phyloP scores from a whole-genome alignment of 2,113 vertebrate species.

The Orycteropus afer region DNA sequence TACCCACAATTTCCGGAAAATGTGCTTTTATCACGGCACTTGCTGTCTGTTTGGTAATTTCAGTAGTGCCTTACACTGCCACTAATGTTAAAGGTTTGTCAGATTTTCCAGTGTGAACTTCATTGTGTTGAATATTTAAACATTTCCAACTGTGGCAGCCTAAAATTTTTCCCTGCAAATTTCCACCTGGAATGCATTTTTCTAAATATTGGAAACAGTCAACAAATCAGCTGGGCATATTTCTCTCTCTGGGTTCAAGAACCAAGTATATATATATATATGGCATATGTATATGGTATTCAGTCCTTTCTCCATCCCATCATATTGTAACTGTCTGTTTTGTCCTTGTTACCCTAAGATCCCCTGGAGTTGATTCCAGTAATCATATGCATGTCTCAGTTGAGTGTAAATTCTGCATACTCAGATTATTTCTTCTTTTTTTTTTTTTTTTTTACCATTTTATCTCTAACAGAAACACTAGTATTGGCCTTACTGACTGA shows the following conservation, averaged over 20 bases:
- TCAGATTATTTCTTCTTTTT: no score
- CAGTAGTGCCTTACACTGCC: not conserved
- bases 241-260: not conserved
- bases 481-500: no score
- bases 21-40: constrained; percentile 45
- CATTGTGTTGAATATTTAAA: constrained; percentile 68
- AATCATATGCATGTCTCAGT: no score
- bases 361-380: no score
- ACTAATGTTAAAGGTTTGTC: constrained; percentile 53
- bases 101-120: constrained; percentile 55
- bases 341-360: no score
- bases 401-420: no score
- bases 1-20: constrained; percentile 47
- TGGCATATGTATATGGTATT: no score
- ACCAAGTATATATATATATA: constrained; percentile 7
- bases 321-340: no score
- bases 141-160: constrained; percentile 60
- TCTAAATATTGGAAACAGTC: constrained; percentile 52
- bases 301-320: no score
- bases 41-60: constrained; percentile 64
- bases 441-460: no score
- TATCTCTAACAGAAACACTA: no score
- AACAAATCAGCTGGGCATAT: constrained; percentile 53
- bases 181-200: constrained; percentile 56
- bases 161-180: constrained; percentile 43